Percentiles rank a stretch among this genome's conserved stretches.
Conservation (phyloP, 1,140 invertebrate genomes). For the Pteromalus puparum region DNA sequence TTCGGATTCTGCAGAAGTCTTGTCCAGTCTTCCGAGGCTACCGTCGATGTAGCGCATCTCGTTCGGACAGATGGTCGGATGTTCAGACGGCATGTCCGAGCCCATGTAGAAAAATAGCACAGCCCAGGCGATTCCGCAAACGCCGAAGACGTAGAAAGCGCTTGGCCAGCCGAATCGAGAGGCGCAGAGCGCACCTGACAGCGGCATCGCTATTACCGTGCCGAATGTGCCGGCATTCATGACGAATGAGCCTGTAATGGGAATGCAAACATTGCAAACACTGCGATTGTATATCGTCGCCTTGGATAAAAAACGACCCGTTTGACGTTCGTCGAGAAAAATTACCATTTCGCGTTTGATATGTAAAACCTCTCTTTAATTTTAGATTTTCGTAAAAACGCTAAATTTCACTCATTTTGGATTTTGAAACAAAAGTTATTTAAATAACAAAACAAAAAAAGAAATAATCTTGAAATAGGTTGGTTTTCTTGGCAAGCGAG, state of each 20-base stretch:
- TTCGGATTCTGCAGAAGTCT: conserved; percentile 1
- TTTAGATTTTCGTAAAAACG: no score
- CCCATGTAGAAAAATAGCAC: conserved; percentile 80
- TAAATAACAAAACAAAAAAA: no score
- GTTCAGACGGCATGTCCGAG: conserved; percentile 80
- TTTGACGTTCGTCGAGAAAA: no score
- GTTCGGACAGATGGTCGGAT: conserved; percentile 77
- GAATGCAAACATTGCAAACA: no score
- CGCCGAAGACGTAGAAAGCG: conserved; percentile 87
- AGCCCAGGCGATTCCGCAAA: conserved; percentile 78
- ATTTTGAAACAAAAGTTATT: no score
- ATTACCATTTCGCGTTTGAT: no score
- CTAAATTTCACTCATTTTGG: no score
- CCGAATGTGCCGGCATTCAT: conserved; percentile 80
- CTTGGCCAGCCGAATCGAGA: conserved; percentile 84
- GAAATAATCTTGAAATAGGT: no score
- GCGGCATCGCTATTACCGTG: conserved; percentile 82
- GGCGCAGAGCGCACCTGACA: conserved; percentile 81
- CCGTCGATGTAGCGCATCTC: conserved; percentile 79
- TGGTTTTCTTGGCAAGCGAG: no score
- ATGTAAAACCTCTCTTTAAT: no score
- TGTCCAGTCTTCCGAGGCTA: conserved; percentile 37
- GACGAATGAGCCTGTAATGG: conserved; percentile 66
- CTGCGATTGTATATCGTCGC: no score
- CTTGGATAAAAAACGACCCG: no score